Evolutionary conservation across 2,797 vertebrate genomes (phyloP).

Genomic region (Lindbergichthys nudifrons): DNA sequence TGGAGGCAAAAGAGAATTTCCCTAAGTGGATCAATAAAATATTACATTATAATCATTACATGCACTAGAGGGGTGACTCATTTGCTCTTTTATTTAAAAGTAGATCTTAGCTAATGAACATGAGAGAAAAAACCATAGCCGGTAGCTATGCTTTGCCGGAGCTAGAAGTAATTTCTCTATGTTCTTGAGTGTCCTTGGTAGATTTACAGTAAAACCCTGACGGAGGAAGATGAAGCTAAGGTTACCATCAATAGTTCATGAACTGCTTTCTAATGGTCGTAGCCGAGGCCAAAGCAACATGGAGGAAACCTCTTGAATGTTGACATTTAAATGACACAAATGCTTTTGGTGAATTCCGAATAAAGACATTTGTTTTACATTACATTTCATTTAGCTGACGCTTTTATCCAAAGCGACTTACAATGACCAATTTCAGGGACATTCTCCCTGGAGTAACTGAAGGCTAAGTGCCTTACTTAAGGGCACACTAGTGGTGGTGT

Average conservation of each 20-base stretch:
- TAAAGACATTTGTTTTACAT: background rate
- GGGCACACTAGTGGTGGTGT: no score
- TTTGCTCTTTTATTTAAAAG: constrained; percentile 43
- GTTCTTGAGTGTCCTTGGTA: constrained; percentile 24
- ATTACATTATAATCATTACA: constrained; percentile 49
- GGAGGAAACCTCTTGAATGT: constrained; percentile 38
- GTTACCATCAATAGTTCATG: constrained; percentile 49
- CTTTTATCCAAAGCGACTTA: no score
- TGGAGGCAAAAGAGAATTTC: constrained; percentile 33
- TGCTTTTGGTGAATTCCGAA: background rate
- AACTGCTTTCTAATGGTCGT: constrained; percentile 26
- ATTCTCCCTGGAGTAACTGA: no score
- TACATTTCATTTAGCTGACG: no score
- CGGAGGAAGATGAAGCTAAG: constrained; percentile 31
- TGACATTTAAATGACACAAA: background rate
- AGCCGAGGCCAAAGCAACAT: constrained; percentile 53
- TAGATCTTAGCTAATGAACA: constrained; percentile 29
- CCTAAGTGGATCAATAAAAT: constrained; percentile 46
- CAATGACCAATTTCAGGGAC: no score
- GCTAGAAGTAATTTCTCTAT: constrained; percentile 8
- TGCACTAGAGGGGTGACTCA: constrained; percentile 8
- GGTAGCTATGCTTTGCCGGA: constrained; percentile 13
- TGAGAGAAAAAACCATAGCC: constrained; percentile 20
- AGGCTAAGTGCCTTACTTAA: no score
- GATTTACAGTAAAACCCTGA: constrained; percentile 32